Evolutionary conservation across 2,797 vertebrate genomes (phyloP).

Genomic region (Harpagifer antarcticus): DNA sequence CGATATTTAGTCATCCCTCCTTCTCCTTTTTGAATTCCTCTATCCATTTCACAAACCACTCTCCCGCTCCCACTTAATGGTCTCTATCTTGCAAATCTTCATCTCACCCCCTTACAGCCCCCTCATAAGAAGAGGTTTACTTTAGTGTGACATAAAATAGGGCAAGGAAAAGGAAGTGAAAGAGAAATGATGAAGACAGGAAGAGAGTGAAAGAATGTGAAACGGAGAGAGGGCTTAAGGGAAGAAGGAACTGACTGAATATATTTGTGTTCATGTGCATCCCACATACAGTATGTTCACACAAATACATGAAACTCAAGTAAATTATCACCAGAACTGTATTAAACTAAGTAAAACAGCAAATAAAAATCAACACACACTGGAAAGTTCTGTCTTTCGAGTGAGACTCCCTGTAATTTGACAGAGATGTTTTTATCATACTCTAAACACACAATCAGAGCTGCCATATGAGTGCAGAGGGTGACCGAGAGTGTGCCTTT

Average conservation of each 20-base stretch:
- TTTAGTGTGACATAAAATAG: conserved; percentile 52
- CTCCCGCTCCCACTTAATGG: conserved; percentile 33
- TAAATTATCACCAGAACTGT: conserved; percentile 1
- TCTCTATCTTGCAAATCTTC: conserved; percentile 46
- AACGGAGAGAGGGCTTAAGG: conserved; percentile 8
- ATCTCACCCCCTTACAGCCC: not conserved
- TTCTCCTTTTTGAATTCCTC: conserved; percentile 63
- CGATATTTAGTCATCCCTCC: conserved; percentile 66
- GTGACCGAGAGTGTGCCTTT: conserved; percentile 27
- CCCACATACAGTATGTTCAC: not conserved
- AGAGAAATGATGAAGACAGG: conserved; percentile 63
- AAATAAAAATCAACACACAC: conserved; percentile 6
- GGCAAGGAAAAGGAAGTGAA: conserved; percentile 63
- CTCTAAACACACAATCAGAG: conserved; percentile 25
- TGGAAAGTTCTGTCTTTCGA: not conserved
- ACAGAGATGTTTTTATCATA: conserved; percentile 3
- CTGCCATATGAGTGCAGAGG: conserved; percentile 1
- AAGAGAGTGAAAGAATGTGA: conserved; percentile 63
- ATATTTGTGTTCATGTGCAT: not conserved
- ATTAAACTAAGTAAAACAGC: conserved; percentile 1
- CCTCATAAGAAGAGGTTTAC: conserved; percentile 49
- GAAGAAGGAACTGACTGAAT: not conserved
- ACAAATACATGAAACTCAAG: conserved; percentile 4
- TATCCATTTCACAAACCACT: conserved; percentile 52
- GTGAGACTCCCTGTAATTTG: conserved; percentile 1